Conservation (phyloP, 2,888 invertebrate species). For the Andricus curvator region DNA sequence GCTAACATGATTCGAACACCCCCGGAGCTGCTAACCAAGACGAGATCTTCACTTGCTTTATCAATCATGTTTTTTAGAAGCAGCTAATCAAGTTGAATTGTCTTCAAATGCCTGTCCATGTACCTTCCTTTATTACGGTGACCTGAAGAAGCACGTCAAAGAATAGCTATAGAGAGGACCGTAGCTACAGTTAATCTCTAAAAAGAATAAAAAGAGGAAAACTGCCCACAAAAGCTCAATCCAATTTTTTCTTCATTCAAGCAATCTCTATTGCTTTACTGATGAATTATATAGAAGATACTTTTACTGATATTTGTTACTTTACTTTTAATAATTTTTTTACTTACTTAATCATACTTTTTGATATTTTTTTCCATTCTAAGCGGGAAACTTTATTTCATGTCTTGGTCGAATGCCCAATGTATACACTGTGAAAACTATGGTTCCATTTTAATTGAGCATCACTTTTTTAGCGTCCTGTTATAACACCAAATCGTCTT, state of each 20-base stretch:
- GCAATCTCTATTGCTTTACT: not conserved
- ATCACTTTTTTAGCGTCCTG: no score
- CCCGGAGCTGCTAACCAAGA: slow-evolving; percentile 42
- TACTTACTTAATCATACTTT: no score
- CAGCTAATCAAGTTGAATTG: slow-evolving; percentile 60
- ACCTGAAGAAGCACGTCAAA: slow-evolving; percentile 17
- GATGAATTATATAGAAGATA: not conserved
- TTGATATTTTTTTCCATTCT: no score
- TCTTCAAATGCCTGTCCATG: slow-evolving; percentile 57
- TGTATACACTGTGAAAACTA: no score
- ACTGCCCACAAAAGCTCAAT: not conserved
- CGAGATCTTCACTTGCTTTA: slow-evolving; percentile 52
- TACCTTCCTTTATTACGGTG: slow-evolving; percentile 51
- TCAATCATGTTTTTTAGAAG: slow-evolving; percentile 61
- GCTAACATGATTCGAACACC: slow-evolving; percentile 57
- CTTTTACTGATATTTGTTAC: no score
- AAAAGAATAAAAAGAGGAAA: slow-evolving; percentile 6
- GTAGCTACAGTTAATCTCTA: slow-evolving; percentile 46
- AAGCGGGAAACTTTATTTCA: no score
- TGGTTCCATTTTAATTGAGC: no score
- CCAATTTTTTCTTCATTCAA: not conserved
- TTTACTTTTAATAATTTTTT: no score
- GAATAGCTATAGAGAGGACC: slow-evolving; percentile 40
- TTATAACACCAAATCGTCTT: no score
- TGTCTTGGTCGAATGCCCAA: no score